Percentiles rank a stretch among this genome's conserved stretches.
phyloP scores from a whole-genome alignment of 2,888 invertebrate species.

The Corythucha ciliata region DNA sequence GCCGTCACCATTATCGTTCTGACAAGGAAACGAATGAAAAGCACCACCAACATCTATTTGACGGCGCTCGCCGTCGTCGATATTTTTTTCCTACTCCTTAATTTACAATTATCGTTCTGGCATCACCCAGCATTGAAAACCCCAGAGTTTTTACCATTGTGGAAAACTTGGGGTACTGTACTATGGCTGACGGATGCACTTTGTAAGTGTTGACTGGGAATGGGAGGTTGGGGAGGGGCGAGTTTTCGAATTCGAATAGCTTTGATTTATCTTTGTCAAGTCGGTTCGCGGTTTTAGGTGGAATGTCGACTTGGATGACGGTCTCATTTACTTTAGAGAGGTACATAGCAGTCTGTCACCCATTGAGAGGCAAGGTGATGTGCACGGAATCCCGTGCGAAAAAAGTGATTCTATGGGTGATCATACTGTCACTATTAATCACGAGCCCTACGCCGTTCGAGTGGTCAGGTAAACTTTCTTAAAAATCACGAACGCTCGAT shows the following conservation, averaged over 20 bases:
- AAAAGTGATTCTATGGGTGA: constrained; percentile 51
- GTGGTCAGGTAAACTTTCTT: constrained; percentile 41
- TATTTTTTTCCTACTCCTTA: constrained; percentile 56
- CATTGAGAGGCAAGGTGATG: constrained; percentile 57
- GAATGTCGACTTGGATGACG: constrained; percentile 64
- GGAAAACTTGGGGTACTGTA: constrained; percentile 51
- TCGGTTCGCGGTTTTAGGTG: constrained; percentile 41
- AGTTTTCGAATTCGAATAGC: too few species aligned
- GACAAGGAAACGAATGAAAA: constrained; percentile 56
- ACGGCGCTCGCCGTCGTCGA: constrained; percentile 64
- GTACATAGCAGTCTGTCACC: constrained; percentile 65
- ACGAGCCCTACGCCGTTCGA: constrained; percentile 61
- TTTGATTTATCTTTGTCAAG: not conserved
- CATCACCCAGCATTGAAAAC: constrained; percentile 51
- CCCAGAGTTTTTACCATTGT: constrained; percentile 47
- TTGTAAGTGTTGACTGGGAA: too few species aligned
- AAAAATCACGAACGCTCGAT: not conserved
- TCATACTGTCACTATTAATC: constrained; percentile 51
- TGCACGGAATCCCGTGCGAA: constrained; percentile 62
- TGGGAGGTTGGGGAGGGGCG: too few species aligned
- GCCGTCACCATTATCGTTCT: constrained; percentile 47
- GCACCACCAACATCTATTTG: constrained; percentile 65
- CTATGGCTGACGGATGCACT: constrained; percentile 58
- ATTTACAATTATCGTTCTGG: constrained; percentile 52
- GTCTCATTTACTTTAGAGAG: constrained; percentile 67